phyloP scores from a whole-genome alignment of 1,140 invertebrate genomes.

The Prorops nasuta region DNA sequence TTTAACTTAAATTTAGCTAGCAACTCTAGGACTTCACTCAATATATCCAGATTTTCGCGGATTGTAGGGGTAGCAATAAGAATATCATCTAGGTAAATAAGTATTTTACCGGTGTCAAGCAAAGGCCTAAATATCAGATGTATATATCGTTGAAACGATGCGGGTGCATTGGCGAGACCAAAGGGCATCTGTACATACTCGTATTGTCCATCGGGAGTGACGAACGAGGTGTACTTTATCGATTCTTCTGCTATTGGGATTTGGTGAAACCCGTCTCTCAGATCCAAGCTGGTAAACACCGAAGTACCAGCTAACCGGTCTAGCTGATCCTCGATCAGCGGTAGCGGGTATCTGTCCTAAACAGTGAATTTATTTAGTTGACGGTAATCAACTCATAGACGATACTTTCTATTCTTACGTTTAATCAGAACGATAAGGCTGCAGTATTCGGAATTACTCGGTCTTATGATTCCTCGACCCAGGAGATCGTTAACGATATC shows the following conservation, averaged over 20 bases:
- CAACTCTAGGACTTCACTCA: neutral
- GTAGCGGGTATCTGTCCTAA: conserved; percentile 20
- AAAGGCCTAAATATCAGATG: neutral
- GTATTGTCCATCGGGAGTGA: conserved; percentile 25
- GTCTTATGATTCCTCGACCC: too few relatives aligned
- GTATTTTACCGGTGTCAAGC: neutral
- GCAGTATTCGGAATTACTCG: conserved; percentile 31
- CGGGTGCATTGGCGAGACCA: neutral
- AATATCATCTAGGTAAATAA: neutral
- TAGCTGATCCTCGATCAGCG: conserved; percentile 20
- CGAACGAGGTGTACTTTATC: conserved; percentile 44
- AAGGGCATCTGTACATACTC: neutral
- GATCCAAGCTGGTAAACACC: conserved; percentile 27
- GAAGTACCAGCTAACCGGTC: conserved; percentile 16
- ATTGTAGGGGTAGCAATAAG: neutral
- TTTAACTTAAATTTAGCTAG: neutral
- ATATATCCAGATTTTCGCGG: neutral
- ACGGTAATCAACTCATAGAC: conserved; percentile 55
- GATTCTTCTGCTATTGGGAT: conserved; percentile 36
- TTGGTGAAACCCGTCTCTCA: conserved; percentile 40
- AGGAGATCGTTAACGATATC: too few relatives aligned
- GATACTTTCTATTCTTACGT: conserved; percentile 47
- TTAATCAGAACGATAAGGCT: conserved; percentile 49
- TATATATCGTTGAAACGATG: neutral
- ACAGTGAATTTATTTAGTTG: conserved; percentile 45